phyloP scores from a whole-genome alignment of 1,140 invertebrate species.

The Drosophila obscura region DNA sequence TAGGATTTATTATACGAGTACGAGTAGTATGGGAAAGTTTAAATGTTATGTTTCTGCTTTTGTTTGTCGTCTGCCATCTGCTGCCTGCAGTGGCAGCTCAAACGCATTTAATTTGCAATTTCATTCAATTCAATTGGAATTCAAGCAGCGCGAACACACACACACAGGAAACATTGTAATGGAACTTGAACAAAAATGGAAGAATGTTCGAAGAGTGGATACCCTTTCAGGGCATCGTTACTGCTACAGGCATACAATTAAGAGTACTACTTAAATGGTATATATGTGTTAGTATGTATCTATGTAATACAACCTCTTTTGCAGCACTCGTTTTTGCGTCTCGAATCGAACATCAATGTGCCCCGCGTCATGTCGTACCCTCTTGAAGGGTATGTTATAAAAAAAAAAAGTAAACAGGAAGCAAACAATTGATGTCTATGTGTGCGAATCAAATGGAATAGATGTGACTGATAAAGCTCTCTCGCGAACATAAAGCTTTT shows the following conservation, averaged over 20 bases:
- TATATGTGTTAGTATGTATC: too few species aligned
- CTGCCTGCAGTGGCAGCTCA: slow-evolving; percentile 27
- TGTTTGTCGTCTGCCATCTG: slow-evolving; percentile 11
- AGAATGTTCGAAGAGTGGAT: background rate
- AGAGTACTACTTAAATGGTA: too few species aligned
- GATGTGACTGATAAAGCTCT: slow-evolving; percentile 23
- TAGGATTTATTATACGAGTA: slow-evolving; percentile 23
- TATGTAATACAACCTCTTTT: too few species aligned
- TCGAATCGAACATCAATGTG: too few species aligned
- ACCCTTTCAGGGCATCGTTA: too few species aligned
- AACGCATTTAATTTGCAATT: slow-evolving; percentile 68
- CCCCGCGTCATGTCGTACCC: slow-evolving; percentile 4
- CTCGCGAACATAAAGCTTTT: too few species aligned
- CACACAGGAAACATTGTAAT: slow-evolving; percentile 42
- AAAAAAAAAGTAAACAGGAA: slow-evolving; percentile 45
- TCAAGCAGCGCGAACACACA: slow-evolving; percentile 27
- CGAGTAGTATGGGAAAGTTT: slow-evolving; percentile 21
- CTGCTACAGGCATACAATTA: too few species aligned
- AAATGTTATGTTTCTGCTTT: slow-evolving; percentile 18
- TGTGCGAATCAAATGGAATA: slow-evolving; percentile 48
- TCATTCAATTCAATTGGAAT: slow-evolving; percentile 72
- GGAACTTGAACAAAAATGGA: slow-evolving; percentile 18
- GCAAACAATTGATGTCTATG: slow-evolving; percentile 28
- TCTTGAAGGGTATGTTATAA: background rate
- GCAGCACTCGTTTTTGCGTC: too few species aligned